Evolutionary conservation across 2,113 vertebrate species (phyloP), one percentile per base, ranked within the genome.

Genomic region (Tupaia tana): DNA sequence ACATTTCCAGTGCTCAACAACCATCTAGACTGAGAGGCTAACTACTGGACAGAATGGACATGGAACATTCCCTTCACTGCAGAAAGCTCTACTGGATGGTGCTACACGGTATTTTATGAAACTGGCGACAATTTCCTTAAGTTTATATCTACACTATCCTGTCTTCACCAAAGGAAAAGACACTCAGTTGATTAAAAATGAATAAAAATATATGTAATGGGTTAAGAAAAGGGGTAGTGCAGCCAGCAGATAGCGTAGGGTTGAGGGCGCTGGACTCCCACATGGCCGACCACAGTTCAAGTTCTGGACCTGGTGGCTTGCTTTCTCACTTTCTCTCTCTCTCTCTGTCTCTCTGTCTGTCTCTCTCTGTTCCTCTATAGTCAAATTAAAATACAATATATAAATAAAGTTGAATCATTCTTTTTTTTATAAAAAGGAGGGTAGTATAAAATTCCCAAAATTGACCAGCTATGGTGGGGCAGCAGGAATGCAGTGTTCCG

Each of bases 121-220:
- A 31, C 6, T 15, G 24, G 18, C 34, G 18, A n/a, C 9, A 59
- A 27, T 58, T 86, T 34, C 56, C 71, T 66, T 27, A 78, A 78
- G 54, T n/a, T 90, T 78, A 58, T n/a, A 75, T 12, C 20, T n/a
- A 59, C 66, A 75, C 86, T 56, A 58, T 27, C 34, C 61, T 56
- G 27, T 58, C 56, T 85, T 70, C 56, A 71, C 64, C 69, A 80
- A 90, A 91, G 43, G 63, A 81, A 91, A 85, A 91, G 56, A 86
- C 14, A 64, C 25, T 74, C 66, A 52, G 59, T 34, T 92, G 34
- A 87, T 25, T 29, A 66, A 71, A 95, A 88, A 67, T 78, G 19
- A 93, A 82, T 82, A 19, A 91, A 97, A 93, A 85, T n/a, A 92
- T 12, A 80, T 6, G 7, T 73, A 78, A 52, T 81, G 43, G 56